Conservation (phyloP, 1,140 invertebrate species). For the Andrena cerasifolii region DNA sequence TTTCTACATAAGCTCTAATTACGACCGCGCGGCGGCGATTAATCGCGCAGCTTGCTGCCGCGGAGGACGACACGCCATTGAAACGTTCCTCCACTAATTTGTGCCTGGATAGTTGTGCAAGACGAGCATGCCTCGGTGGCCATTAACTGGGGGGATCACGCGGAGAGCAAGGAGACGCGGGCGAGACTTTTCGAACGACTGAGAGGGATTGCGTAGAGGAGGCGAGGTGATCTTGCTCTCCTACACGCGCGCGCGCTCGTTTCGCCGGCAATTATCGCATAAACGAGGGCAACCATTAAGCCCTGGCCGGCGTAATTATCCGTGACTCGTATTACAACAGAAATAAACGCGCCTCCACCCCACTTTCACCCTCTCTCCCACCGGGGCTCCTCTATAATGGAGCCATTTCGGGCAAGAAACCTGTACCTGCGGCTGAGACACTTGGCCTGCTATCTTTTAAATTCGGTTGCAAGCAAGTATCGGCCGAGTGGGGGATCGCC, state of each 20-base stretch:
- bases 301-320: slow-evolving; percentile 51
- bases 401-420: slow-evolving; percentile 25
- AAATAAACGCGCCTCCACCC: slow-evolving; percentile 40
- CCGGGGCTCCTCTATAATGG: slow-evolving; percentile 40
- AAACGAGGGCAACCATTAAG: slow-evolving; percentile 68
- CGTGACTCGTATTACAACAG: slow-evolving; percentile 57
- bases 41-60: not conserved
- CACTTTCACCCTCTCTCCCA: too few species aligned
- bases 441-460: too few species aligned
- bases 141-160: not conserved
- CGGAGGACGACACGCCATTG: not conserved
- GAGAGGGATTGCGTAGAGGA: slow-evolving; percentile 47
- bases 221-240: slow-evolving; percentile 32
- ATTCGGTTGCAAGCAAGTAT: too few species aligned
- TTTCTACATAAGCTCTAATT: not conserved
- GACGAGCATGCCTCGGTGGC: not conserved
- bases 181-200: slow-evolving; percentile 61
- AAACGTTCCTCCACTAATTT: not conserved
- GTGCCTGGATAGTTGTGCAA: not conserved
- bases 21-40: not conserved
- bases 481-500: too few species aligned
- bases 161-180: not conserved
- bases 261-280: slow-evolving; percentile 69
- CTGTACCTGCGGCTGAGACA: slow-evolving; percentile 7
- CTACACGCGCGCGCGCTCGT: slow-evolving; percentile 47